phyloP scores from a whole-genome alignment of 2,797 vertebrate genomes.

The Corythornis leucogaster region DNA sequence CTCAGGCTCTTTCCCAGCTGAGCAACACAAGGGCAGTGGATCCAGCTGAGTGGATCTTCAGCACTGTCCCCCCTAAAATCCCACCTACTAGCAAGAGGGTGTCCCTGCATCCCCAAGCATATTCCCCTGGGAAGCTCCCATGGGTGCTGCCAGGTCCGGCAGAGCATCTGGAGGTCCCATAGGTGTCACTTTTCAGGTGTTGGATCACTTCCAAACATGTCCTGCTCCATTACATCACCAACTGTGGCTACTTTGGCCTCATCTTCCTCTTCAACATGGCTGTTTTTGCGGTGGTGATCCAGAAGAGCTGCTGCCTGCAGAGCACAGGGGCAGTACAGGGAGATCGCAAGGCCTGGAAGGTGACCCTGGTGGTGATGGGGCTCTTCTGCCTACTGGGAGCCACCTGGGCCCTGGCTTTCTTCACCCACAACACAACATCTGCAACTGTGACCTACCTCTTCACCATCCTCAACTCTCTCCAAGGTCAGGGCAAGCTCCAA shows the following conservation, averaged over 20 bases:
- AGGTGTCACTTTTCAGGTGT: conserved; percentile 54
- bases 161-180: neutral
- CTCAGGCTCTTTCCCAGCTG: neutral
- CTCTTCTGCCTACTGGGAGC: conserved; percentile 87
- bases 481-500: conserved; percentile 78
- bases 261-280: conserved; percentile 78
- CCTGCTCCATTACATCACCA: conserved; percentile 82
- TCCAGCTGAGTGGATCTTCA: accelerated
- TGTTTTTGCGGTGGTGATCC: conserved; percentile 80
- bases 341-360: conserved; percentile 75
- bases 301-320: conserved; percentile 75
- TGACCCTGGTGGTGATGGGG: conserved; percentile 65
- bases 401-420: conserved; percentile 84
- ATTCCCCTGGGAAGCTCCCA: neutral
- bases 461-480: conserved; percentile 85
- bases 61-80: neutral
- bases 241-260: conserved; percentile 69
- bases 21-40: neutral
- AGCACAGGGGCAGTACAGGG: conserved; percentile 68
- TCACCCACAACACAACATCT: conserved; percentile 69
- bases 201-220: conserved; percentile 57
- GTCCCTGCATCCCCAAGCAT: neutral
- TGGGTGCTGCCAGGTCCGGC: neutral
- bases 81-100: neutral
- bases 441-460: conserved; percentile 72